These are phyloP conservation scores for Branchinecta lynchi DNA, from an alignment of 1,140 invertebrate species.

Conservation along the genomic window DNA sequence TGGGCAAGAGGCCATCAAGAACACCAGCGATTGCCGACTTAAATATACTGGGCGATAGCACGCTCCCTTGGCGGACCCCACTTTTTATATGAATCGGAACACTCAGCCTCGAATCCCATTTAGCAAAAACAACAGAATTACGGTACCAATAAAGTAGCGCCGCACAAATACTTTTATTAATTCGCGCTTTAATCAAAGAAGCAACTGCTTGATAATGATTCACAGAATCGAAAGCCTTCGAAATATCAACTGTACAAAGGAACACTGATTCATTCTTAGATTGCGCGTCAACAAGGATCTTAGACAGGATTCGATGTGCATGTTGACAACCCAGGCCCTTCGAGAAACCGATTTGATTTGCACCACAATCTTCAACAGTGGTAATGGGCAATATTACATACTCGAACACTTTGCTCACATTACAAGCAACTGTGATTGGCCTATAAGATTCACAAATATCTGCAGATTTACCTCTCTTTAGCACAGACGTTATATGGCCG, in stretches of 20 bases:
- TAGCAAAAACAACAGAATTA: background rate
- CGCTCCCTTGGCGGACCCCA: conserved; percentile 5
- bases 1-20: background rate
- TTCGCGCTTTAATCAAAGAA: conserved; percentile 7
- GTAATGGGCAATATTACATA: conserved; percentile 7
- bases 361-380: conserved; percentile 6
- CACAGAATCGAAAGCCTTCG: conserved; percentile 11
- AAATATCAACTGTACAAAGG: conserved; percentile 12
- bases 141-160: background rate
- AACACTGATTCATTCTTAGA: background rate
- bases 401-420: background rate
- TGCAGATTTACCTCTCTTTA: conserved; percentile 11
- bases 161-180: background rate
- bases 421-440: conserved; percentile 7
- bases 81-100: conserved; percentile 4
- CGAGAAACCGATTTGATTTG: conserved; percentile 9
- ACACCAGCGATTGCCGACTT: conserved; percentile 2
- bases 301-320: conserved; percentile 7
- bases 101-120: conserved; percentile 9
- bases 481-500: conserved; percentile 2
- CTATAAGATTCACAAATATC: conserved; percentile 2
- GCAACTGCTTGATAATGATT: conserved; percentile 4
- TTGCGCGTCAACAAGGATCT: conserved; percentile 9
- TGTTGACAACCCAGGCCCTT: conserved; percentile 8
- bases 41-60: conserved; percentile 7